Conservation (phyloP, 2,888 invertebrate species). For the Drosophila infuscata region DNA sequence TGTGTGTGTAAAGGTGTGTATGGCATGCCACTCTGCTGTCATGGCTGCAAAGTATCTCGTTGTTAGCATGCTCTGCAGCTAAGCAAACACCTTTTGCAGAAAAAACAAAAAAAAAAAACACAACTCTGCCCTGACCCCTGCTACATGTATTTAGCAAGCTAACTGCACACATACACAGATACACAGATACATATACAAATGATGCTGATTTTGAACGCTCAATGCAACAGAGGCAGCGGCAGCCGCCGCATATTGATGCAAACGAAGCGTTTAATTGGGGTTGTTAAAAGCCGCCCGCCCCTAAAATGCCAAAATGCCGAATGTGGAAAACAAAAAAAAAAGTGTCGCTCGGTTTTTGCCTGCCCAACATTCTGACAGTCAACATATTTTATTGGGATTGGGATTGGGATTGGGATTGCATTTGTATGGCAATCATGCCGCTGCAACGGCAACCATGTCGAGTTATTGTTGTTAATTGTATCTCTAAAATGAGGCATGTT, state of each 20-base stretch:
- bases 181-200: conserved; percentile 3
- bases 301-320: conserved; percentile 21
- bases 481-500: conserved; percentile 51
- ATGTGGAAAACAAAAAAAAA: conserved; percentile 1
- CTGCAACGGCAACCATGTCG: conserved; percentile 30
- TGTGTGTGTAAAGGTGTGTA: conserved; percentile 42
- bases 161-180: neutral
- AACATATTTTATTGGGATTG: conserved; percentile 76
- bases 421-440: conserved; percentile 2
- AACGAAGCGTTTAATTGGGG: conserved; percentile 75
- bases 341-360: conserved; percentile 50
- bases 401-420: conserved; percentile 70
- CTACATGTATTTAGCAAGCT: neutral
- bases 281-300: conserved; percentile 60
- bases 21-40: conserved; percentile 47
- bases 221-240: conserved; percentile 44
- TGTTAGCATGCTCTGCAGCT: conserved; percentile 46
- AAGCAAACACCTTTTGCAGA: conserved; percentile 74
- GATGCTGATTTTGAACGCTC: conserved; percentile 62
- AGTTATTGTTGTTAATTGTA: conserved; percentile 66
- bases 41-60: conserved; percentile 50
- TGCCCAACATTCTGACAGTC: conserved; percentile 51
- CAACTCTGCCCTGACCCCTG: conserved; percentile 20
- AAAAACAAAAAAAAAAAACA: conserved; percentile 1
- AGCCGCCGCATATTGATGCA: conserved; percentile 36